Percentiles rank a stretch among this genome's conserved stretches.
phyloP scores from a whole-genome alignment of 2,888 invertebrate species.

The Cephus pygmeus region DNA sequence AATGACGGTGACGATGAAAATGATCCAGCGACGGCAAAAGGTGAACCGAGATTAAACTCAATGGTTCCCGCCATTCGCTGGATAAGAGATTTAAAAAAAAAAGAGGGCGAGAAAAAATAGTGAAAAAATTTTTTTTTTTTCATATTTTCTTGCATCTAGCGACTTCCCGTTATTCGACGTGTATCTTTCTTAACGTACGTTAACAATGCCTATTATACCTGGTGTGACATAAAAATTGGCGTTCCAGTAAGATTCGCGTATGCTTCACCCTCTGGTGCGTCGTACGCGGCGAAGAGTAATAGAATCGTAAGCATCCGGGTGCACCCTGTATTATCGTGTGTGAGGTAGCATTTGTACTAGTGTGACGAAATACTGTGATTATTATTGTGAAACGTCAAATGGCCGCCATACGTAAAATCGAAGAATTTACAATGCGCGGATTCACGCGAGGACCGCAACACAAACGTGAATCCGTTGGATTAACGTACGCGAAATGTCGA shows the following conservation, averaged over 20 bases:
- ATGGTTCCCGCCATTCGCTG: background rate
- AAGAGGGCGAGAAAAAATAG: background rate
- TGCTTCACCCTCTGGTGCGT: background rate
- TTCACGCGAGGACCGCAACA: background rate
- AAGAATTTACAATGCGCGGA: background rate
- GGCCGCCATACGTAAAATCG: background rate
- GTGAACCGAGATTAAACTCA: background rate
- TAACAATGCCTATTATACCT: background rate
- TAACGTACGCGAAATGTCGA: background rate
- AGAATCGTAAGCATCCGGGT: constrained; percentile 27
- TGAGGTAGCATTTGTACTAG: constrained; percentile 65
- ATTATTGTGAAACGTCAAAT: background rate
- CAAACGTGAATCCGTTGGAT: background rate
- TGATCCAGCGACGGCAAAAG: background rate
- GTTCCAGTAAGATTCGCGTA: background rate
- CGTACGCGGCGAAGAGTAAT: background rate
- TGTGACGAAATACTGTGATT: constrained; percentile 47
- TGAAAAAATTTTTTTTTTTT: too few species aligned
- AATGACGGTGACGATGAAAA: background rate
- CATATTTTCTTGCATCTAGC: background rate
- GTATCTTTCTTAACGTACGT: background rate
- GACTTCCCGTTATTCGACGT: background rate
- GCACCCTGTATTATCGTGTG: constrained; percentile 64
- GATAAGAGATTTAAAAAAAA: background rate
- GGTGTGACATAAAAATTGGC: background rate